phyloP scores from a whole-genome alignment of 1,140 invertebrate species.

The Camponotus pennsylvanicus region DNA sequence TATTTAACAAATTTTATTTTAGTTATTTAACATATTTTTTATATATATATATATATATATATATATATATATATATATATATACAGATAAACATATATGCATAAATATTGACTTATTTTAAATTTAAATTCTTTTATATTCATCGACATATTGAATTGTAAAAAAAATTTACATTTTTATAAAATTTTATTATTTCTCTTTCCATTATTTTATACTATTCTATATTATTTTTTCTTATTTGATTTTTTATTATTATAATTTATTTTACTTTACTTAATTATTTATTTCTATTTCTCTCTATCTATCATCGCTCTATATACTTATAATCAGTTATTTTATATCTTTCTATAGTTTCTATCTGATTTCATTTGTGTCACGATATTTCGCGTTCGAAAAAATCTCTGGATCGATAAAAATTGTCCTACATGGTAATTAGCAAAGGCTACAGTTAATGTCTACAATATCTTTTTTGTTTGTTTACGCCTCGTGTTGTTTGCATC shows the following conservation, averaged over 20 bases:
- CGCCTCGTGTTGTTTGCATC: neutral
- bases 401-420: neutral
- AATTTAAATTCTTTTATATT: constrained; percentile 10
- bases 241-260: too few species aligned
- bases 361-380: neutral
- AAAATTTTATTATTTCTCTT: neutral
- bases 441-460: neutral
- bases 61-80: neutral
- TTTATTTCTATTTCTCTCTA: neutral
- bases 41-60: too few species aligned
- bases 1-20: too few species aligned
- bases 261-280: too few species aligned
- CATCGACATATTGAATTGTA: neutral
- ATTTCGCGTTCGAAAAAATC: neutral
- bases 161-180: constrained; percentile 1
- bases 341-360: neutral
- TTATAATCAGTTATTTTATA: neutral
- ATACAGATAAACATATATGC: too few species aligned
- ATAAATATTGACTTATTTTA: neutral
- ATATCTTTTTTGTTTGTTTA: neutral
- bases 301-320: neutral
- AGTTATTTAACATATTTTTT: too few species aligned
- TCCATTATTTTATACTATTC: too few species aligned
- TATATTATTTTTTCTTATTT: too few species aligned
- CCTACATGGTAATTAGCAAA: constrained; percentile 1